Conservation (phyloP, 2,113 vertebrate genomes). For the Sapayoa aenigma region DNA sequence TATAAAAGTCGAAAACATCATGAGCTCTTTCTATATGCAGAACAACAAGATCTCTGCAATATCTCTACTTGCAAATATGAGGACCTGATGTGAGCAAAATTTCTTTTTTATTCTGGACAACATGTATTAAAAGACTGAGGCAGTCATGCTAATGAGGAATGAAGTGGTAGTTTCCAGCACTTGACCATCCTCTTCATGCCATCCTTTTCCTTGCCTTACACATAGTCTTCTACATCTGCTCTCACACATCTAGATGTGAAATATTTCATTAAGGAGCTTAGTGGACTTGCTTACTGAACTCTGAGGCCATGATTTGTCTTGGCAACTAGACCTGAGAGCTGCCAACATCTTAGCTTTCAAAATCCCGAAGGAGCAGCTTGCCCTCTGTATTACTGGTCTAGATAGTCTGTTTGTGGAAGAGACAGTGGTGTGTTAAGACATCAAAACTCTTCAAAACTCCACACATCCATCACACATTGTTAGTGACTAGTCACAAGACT, state of each 20-base stretch:
- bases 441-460: background rate
- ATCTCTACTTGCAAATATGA: background rate
- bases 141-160: background rate
- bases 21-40: background rate
- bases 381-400: background rate
- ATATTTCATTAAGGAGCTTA: background rate
- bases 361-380: background rate
- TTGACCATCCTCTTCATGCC: background rate
- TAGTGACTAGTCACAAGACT: background rate
- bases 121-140: background rate
- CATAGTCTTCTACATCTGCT: background rate
- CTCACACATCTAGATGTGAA: background rate
- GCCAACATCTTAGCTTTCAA: background rate
- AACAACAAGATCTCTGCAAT: background rate
- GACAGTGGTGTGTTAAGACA: background rate
- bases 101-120: background rate
- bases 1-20: background rate
- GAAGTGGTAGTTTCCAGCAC: background rate
- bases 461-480: rapidly evolving
- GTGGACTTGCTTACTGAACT: background rate
- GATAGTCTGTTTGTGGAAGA: background rate
- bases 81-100: background rate
- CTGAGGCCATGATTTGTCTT: background rate
- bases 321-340: background rate
- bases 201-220: background rate